Conservation (phyloP, 92 coral and sea anemone genomes). For the Virgularia gustaviana region DNA sequence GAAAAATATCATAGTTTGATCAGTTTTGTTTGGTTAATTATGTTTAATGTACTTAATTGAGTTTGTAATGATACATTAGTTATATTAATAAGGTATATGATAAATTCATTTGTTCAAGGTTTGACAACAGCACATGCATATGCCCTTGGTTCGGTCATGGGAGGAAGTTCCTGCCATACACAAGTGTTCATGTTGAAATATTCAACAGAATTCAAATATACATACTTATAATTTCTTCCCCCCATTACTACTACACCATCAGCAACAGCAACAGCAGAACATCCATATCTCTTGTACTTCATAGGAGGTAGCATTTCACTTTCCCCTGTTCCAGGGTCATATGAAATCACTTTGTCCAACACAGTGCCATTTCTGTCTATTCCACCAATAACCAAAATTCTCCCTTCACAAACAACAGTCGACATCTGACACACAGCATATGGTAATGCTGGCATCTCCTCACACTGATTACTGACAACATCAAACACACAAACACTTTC, state of each 20-base stretch:
- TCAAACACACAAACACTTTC: constrained; percentile 12
- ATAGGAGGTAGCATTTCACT: constrained; percentile 72
- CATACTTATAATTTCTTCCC: constrained; percentile 67
- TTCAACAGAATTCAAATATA: constrained; percentile 67
- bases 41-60: too few species aligned
- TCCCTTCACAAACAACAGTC: not conserved
- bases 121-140: not conserved
- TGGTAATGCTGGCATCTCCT: constrained; percentile 4
- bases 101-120: too few species aligned
- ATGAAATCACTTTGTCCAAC: constrained; percentile 1
- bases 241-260: constrained; percentile 70
- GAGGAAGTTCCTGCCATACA: not conserved
- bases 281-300: constrained; percentile 75
- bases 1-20: too few species aligned
- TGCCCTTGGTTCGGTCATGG: not conserved
- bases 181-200: constrained; percentile 38
- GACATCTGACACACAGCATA: constrained; percentile 14
- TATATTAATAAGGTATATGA: too few species aligned
- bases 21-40: too few species aligned
- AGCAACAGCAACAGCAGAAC: constrained; percentile 65
- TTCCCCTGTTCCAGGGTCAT: constrained; percentile 69
- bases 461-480: constrained; percentile 9
- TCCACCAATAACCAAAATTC: constrained; percentile 10
- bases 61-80: too few species aligned
- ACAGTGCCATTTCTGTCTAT: not conserved